Conservation (phyloP, 2,113 vertebrate species). For the Nyctereutes procyonoides region DNA sequence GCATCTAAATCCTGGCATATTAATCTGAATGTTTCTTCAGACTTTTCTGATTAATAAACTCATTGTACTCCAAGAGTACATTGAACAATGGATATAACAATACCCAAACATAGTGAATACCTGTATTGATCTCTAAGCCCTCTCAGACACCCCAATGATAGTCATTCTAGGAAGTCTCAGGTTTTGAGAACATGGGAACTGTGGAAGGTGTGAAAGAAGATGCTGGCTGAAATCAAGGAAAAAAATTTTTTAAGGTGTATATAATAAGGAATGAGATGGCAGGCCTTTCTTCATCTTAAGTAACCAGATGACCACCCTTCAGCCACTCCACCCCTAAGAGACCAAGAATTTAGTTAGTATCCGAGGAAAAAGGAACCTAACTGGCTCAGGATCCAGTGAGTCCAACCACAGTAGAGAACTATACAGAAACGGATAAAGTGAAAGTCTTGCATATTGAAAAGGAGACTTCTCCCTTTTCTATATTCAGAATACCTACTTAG, state of each 20-base stretch:
- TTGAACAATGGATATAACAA: neutral
- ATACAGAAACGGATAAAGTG: neutral
- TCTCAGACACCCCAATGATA: neutral
- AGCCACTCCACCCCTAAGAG: neutral
- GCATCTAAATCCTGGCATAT: neutral
- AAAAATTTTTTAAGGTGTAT: conserved; percentile 5
- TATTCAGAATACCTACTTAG: neutral
- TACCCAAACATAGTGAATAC: neutral
- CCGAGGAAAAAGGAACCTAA: conserved; percentile 32
- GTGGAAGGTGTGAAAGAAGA: neutral
- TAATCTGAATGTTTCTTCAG: neutral
- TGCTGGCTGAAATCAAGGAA: neutral
- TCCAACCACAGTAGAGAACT: neutral
- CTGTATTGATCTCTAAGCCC: neutral
- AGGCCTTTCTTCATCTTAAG: neutral
- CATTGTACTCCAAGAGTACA: neutral
- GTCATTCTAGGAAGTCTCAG: neutral
- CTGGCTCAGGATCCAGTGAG: neutral
- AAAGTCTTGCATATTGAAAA: conserved; percentile 24
- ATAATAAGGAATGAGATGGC: neutral
- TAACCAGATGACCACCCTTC: neutral
- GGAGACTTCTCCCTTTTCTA: neutral
- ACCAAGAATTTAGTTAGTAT: neutral
- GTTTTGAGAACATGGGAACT: neutral
- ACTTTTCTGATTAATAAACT: neutral